Conservation (phyloP, 2,797 vertebrate species). For the Epinephelus coioides region DNA sequence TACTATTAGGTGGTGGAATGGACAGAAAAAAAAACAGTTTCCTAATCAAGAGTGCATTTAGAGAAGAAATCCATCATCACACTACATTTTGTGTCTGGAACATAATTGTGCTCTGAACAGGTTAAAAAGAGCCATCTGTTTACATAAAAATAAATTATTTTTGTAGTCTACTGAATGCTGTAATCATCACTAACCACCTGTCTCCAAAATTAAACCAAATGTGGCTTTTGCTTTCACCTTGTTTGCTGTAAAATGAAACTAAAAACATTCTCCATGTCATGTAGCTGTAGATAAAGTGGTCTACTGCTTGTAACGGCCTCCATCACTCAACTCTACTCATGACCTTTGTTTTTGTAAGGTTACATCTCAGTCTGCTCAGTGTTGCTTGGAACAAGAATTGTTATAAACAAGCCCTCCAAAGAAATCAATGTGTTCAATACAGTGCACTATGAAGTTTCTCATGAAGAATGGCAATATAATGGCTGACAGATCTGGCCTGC, state of each 20-base stretch:
- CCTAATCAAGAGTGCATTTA: too few relatives aligned
- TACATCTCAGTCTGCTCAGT: slow-evolving; percentile 12
- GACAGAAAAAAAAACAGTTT: too few relatives aligned
- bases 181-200: neutral
- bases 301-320: neutral
- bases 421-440: slow-evolving; percentile 65
- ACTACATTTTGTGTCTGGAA: too few relatives aligned
- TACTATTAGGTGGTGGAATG: too few relatives aligned
- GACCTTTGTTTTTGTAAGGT: slow-evolving; percentile 39
- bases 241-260: neutral
- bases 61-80: too few relatives aligned
- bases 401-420: slow-evolving; percentile 51
- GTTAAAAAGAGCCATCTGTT: slow-evolving; percentile 1
- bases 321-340: slow-evolving; percentile 33
- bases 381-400: slow-evolving; percentile 40
- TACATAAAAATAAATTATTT: neutral
- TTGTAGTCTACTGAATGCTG: neutral
- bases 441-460: slow-evolving; percentile 39
- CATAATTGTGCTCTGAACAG: too few relatives aligned
- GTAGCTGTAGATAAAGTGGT: slow-evolving; percentile 10
- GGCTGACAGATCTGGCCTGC: slow-evolving; percentile 31
- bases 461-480: slow-evolving; percentile 55
- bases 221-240: slow-evolving; percentile 2
- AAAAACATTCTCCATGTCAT: neutral
- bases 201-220: neutral